Conservation (phyloP, 2,888 invertebrate species). For the Pollenia amentaria region DNA sequence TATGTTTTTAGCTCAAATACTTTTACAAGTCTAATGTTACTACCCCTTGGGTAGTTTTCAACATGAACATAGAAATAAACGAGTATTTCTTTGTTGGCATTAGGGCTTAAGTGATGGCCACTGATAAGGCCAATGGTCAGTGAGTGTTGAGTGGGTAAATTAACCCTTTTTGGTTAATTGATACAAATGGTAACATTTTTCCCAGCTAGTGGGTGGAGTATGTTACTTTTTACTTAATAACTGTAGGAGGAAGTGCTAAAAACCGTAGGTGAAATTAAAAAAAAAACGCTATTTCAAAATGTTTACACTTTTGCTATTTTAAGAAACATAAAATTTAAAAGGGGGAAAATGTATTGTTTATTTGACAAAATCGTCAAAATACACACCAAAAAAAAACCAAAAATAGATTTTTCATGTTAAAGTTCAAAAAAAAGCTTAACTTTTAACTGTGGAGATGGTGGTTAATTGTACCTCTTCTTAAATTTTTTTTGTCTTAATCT, state of each 20-base stretch:
- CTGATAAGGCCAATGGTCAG: slow-evolving; percentile 71
- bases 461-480: too few relatives aligned
- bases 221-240: not conserved
- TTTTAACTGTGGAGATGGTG: too few relatives aligned
- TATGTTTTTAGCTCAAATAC: slow-evolving; percentile 59
- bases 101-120: slow-evolving; percentile 65
- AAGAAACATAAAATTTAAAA: too few relatives aligned
- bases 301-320: too few relatives aligned
- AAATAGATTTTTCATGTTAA: too few relatives aligned
- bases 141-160: slow-evolving; percentile 81
- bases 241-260: not conserved
- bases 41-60: slow-evolving; percentile 35
- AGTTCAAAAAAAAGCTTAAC: too few relatives aligned
- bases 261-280: not conserved
- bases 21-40: slow-evolving; percentile 45
- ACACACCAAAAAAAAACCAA: too few relatives aligned
- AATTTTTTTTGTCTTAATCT: too few relatives aligned
- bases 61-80: not conserved
- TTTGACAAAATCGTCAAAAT: too few relatives aligned
- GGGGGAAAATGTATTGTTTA: too few relatives aligned
- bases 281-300: too few relatives aligned
- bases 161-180: slow-evolving; percentile 84
- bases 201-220: not conserved
- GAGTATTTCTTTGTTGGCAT: slow-evolving; percentile 37
- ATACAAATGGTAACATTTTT: slow-evolving; percentile 83